Conservation (phyloP, 2,888 invertebrate species). For the Clistopyga incitator region DNA sequence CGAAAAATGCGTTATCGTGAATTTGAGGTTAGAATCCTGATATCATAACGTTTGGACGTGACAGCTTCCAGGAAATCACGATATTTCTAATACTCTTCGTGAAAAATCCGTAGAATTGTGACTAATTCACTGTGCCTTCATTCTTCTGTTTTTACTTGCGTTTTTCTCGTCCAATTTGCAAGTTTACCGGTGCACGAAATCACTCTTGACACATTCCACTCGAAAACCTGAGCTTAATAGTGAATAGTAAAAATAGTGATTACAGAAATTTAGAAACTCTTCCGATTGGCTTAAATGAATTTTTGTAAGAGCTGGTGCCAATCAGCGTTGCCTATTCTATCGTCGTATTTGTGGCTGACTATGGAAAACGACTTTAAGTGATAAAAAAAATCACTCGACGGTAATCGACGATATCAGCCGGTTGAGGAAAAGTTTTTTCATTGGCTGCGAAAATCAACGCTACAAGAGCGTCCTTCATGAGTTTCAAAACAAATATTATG, state of each 20-base stretch:
- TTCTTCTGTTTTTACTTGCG: not conserved
- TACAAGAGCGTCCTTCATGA: constrained; percentile 13
- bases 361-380: not conserved
- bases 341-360: not conserved
- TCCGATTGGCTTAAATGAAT: not conserved
- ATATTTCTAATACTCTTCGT: constrained; percentile 1
- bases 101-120: not conserved
- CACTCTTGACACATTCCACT: constrained; percentile 5
- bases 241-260: no score
- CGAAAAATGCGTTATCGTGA: not conserved
- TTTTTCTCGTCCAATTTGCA: not conserved
- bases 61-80: not conserved
- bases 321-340: not conserved
- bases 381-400: not conserved
- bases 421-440: not conserved
- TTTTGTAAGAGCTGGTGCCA: not conserved
- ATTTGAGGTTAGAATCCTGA: constrained; percentile 52
- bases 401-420: not conserved
- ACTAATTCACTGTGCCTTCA: not conserved
- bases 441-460: constrained; percentile 25
- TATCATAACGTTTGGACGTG: not conserved
- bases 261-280: not conserved
- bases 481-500: constrained; percentile 31
- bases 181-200: not conserved
- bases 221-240: not conserved